These are phyloP conservation scores for Lophochroa leadbeateri DNA, from an alignment of 2,113 vertebrate genomes.

Conservation along the genomic window DNA sequence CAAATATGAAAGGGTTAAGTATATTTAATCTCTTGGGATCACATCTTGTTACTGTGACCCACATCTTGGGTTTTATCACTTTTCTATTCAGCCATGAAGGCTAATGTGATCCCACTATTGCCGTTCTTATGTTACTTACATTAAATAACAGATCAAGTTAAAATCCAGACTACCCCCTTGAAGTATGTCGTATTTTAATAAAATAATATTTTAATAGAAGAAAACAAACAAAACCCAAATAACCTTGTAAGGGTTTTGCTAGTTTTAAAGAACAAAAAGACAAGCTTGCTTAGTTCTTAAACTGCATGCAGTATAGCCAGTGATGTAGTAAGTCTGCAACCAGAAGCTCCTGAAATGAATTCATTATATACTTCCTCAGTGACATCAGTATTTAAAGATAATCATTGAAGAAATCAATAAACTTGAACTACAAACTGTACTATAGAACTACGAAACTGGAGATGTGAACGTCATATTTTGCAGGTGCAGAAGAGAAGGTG, in stretches of 20 bases:
- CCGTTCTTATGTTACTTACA: accelerated
- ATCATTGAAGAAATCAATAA: not conserved
- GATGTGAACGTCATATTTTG: not conserved
- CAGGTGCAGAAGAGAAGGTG: not conserved
- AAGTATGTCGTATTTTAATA: not conserved
- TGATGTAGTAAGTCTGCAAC: not conserved
- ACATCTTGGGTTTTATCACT: not conserved
- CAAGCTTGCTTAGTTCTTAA: not conserved
- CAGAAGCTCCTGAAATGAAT: not conserved
- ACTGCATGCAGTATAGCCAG: not conserved
- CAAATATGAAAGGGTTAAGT: not conserved
- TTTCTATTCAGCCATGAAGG: not conserved
- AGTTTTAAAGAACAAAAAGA: not conserved
- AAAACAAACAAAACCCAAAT: not conserved
- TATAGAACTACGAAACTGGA: not conserved
- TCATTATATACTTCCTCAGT: not conserved
- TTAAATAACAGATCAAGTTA: not conserved
- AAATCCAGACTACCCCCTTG: not conserved
- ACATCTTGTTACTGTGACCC: not conserved
- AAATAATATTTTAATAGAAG: not conserved
- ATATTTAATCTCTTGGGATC: not conserved
- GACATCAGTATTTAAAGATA: not conserved
- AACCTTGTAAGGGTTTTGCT: not conserved
- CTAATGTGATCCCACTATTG: not conserved
- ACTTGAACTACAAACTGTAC: not conserved